These are phyloP conservation scores for Myotis findleyi DNA, from an alignment of 2,797 vertebrate species.

Conservation along the genomic window DNA sequence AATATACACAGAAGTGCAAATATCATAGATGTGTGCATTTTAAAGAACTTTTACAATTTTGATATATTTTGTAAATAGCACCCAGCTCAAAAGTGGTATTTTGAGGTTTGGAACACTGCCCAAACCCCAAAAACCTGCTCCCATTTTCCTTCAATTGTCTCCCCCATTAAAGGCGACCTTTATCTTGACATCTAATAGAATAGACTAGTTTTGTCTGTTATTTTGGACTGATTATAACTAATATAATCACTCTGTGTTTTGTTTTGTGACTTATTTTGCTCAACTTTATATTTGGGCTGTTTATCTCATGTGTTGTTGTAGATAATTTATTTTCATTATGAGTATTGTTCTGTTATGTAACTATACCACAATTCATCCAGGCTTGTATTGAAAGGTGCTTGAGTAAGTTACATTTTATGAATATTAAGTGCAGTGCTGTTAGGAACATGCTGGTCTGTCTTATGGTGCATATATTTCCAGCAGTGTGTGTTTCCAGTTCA, in stretches of 20 bases:
- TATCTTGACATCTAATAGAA: background rate
- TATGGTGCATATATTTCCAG: background rate
- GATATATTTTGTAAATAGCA: background rate
- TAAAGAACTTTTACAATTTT: background rate
- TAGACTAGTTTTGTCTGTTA: background rate
- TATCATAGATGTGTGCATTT: background rate
- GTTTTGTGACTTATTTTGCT: background rate
- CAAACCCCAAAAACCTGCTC: background rate
- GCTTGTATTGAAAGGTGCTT: background rate
- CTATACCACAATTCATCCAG: background rate
- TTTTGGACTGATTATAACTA: background rate
- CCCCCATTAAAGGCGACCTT: background rate
- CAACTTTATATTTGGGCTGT: background rate
- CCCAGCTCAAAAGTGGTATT: background rate
- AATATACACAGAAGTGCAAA: background rate
- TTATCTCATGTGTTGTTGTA: background rate
- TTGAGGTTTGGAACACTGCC: background rate
- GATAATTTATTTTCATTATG: background rate
- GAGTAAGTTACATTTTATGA: background rate
- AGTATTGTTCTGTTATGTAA: background rate
- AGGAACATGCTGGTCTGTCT: background rate
- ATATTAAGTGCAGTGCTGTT: background rate
- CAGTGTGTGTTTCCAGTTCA: background rate
- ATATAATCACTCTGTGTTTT: background rate
- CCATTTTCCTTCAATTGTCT: background rate